These are phyloP conservation scores for Halcyon chelicuti DNA, from an alignment of 2,797 vertebrate genomes.

Conservation along the genomic window DNA sequence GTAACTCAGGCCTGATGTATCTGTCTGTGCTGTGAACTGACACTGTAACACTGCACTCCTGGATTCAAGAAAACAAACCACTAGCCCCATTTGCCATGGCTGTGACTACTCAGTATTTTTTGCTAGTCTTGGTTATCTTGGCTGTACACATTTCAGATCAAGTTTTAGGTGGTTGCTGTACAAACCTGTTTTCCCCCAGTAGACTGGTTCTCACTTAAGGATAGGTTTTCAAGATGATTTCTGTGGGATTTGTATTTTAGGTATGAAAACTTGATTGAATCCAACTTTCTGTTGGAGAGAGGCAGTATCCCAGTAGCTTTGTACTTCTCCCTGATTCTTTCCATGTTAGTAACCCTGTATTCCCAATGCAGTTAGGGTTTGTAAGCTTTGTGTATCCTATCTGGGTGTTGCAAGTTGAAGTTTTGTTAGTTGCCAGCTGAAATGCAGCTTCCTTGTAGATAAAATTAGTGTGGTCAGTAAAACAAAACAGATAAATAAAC, in stretches of 20 bases:
- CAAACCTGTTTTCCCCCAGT: not conserved
- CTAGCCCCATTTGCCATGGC: fast-evolving
- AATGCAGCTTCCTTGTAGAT: not conserved
- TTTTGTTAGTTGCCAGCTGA: not conserved
- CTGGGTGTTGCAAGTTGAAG: not conserved
- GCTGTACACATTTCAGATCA: not conserved
- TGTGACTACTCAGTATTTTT: not conserved
- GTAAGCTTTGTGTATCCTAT: not conserved
- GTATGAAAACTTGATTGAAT: not conserved
- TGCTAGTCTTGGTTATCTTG: not conserved
- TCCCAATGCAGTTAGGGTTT: not conserved
- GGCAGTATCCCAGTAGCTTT: not conserved
- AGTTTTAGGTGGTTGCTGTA: not conserved
- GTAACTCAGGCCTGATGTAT: constrained; percentile 81
- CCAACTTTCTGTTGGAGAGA: too few species aligned
- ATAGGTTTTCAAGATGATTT: not conserved
- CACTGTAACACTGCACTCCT: not conserved
- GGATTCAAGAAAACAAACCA: not conserved
- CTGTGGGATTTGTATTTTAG: not conserved
- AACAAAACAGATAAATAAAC: not conserved
- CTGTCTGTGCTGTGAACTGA: not conserved
- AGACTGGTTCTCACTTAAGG: not conserved
- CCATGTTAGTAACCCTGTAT: not conserved
- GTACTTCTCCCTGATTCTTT: not conserved
- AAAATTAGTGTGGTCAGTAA: not conserved